Evolutionary conservation across 1,140 invertebrate genomes (phyloP).

Genomic region (Cyrtorhinus lividipennis): DNA sequence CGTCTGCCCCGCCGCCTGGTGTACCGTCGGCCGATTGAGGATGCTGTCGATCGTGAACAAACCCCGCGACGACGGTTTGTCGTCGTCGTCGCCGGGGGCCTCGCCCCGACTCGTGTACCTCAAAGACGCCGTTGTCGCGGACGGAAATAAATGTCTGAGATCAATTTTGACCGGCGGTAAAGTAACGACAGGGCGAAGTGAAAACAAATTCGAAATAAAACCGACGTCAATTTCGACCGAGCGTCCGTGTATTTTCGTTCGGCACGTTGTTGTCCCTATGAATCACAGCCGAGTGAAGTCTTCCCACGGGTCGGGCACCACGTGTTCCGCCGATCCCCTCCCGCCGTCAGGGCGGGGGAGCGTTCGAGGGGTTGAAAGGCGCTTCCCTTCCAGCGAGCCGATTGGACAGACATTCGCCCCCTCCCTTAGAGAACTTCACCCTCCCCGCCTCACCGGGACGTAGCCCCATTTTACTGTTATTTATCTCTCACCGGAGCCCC

Average conservation of each 20-base stretch:
- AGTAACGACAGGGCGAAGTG: too few relatives aligned
- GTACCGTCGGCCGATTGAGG: conserved; percentile 40
- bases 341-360: background rate
- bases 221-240: too few relatives aligned
- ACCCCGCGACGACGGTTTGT: conserved; percentile 4
- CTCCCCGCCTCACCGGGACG: background rate
- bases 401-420: background rate
- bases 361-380: background rate
- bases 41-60: conserved; percentile 66
- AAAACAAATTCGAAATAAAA: too few relatives aligned
- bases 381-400: background rate
- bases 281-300: background rate
- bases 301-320: background rate
- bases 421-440: background rate
- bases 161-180: too few relatives aligned
- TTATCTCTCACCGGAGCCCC: too few relatives aligned
- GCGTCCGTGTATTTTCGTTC: too few relatives aligned
- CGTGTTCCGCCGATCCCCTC: background rate
- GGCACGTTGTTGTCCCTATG: too few relatives aligned
- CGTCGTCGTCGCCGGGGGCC: conserved; percentile 8
- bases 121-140: background rate
- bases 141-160: background rate
- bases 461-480: too few relatives aligned
- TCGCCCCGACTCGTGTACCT: background rate
- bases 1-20: conserved; percentile 31